Base-by-base conservation (phyloP, 1,140 invertebrate species). In the Chrysomallon squamiferum region DNA sequence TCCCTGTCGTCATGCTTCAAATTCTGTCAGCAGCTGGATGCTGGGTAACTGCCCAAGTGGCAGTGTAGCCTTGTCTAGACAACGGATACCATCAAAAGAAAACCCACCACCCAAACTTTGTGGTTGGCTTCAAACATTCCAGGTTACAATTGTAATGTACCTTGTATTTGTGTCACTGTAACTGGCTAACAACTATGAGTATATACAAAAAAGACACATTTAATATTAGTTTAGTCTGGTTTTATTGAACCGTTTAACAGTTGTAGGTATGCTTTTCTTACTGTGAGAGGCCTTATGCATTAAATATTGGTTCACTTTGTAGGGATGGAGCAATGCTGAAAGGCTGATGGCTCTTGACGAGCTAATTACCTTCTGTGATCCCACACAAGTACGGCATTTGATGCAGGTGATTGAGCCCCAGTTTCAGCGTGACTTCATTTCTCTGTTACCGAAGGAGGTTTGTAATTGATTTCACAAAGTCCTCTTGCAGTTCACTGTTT, bases 321-420 rank as follows among this genome's bases (percentile, higher is more conserved):
- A 94, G 89, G 88, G 88, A 62, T 98, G 95, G 95, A 92, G 91
- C 29, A 93, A 96, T 81, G 90, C 91, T 0, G 95, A 98, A 84
- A 89, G 95, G 69, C 88, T 96, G 74, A 86, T 93, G 75, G 96
- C 95, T 0, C 90, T 99, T 33, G 94, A 96, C 83, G 91, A 93
- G 68, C 86, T 99, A 49, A 95, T 98, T 58, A 91, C 91, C 54
- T 87, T 91, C 43, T 97, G 95, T 86, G 93, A 96, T 73, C 91
- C 94, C 6, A 93, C 93, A 38, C 94, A 98, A 87, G 94, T 97
- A 1, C 90, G 95, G 45, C 92, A 96, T 82, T 94, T 97, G 92
- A 97, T 98, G 93, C 92, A 95, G 84, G 91, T 97, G 11, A 98
- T 99, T 69, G 96, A 98, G 84, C 97, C 97, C 0, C 93, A 97